Percentiles rank a stretch among this genome's conserved stretches.
Conservation (phyloP, 2,113 vertebrate species). For the Nycticebus coucang region DNA sequence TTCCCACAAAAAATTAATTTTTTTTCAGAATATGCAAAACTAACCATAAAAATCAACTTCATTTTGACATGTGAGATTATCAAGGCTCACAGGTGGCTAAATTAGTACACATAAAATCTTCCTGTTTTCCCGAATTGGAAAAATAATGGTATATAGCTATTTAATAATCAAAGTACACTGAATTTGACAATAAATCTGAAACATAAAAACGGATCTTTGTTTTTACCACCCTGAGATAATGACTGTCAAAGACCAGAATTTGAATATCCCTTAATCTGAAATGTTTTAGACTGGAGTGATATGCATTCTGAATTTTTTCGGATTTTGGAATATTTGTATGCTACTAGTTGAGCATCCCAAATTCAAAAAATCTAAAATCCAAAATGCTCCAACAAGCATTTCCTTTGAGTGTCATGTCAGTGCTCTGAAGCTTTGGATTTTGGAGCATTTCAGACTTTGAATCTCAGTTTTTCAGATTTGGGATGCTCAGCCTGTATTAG, state of each 20-base stretch:
- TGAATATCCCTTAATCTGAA: not conserved
- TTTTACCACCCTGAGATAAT: not conserved
- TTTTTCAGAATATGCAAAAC: not conserved
- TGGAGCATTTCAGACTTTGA: not conserved
- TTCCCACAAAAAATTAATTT: not conserved
- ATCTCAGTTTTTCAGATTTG: not conserved
- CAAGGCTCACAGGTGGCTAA: not conserved
- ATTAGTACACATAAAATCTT: not conserved
- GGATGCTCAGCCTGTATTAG: not conserved
- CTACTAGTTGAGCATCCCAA: not conserved
- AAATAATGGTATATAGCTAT: not conserved
- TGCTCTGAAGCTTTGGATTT: not conserved
- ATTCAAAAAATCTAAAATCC: not conserved
- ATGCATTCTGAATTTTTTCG: not conserved
- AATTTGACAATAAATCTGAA: constrained; percentile 12
- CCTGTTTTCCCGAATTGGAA: not conserved
- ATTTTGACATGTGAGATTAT: not conserved
- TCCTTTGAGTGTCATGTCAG: not conserved
- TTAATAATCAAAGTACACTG: not conserved
- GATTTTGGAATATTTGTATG: not conserved
- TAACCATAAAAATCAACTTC: not conserved
- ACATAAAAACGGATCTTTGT: not conserved
- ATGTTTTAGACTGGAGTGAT: not conserved
- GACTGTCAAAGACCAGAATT: not conserved
- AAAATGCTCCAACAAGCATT: not conserved